Evolutionary conservation across 2,113 vertebrate species (phyloP).

Genomic region (Odobenus rosmarus): DNA sequence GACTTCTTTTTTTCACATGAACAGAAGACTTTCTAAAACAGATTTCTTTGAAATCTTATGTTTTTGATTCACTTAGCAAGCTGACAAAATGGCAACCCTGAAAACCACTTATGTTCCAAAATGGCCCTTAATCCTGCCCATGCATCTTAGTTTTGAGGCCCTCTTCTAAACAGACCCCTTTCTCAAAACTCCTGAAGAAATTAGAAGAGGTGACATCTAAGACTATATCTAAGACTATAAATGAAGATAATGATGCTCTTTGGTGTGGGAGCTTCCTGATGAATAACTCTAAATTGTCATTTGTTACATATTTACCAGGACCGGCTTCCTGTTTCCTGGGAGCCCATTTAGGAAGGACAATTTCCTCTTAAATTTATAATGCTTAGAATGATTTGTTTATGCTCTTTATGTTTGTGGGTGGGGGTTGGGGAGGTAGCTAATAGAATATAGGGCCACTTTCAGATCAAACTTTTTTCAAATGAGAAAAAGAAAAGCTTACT

Average conservation of each 20-base stretch:
- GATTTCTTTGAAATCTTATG: neutral
- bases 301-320: neutral
- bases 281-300: neutral
- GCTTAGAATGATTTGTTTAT: neutral
- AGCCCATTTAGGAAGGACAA: neutral
- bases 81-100: neutral
- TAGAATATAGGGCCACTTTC: neutral
- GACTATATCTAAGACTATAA: neutral
- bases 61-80: constrained; percentile 18
- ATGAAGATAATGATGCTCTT: neutral
- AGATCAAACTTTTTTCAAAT: neutral
- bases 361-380: neutral
- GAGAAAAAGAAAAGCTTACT: neutral
- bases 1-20: neutral
- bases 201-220: neutral
- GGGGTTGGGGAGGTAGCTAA: neutral
- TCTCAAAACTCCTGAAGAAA: neutral
- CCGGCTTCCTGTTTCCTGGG: neutral
- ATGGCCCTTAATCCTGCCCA: neutral
- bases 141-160: neutral
- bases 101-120: neutral
- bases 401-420: neutral
- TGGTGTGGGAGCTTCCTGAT: neutral
- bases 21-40: neutral
- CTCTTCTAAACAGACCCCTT: neutral